These are phyloP conservation scores for Pholis gunnellus DNA, from an alignment of 2,113 vertebrate genomes.

Conservation along the genomic window DNA sequence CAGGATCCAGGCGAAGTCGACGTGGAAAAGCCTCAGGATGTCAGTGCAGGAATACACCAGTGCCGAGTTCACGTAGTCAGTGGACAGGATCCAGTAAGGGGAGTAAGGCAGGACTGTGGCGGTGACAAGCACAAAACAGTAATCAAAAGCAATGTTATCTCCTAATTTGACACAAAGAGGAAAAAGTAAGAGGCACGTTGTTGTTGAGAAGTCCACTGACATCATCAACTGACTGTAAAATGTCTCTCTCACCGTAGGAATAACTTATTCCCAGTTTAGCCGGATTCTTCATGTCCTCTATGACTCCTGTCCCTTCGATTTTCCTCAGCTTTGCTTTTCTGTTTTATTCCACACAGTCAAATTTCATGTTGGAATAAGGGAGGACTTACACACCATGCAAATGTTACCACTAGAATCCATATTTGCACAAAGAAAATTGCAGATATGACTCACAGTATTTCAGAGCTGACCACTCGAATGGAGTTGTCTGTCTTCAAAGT, in stretches of 20 bases:
- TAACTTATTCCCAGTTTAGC: constrained; percentile 92
- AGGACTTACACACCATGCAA: background rate
- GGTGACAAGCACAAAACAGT: background rate
- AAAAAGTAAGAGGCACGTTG: background rate
- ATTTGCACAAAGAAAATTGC: constrained; percentile 29
- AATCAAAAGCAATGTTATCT: background rate
- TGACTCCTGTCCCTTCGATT: constrained; percentile 86
- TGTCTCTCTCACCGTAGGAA: constrained; percentile 85
- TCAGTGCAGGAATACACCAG: constrained; percentile 93
- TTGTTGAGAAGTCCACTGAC: background rate
- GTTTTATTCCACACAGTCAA: constrained; percentile 38
- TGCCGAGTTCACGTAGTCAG: constrained; percentile 89
- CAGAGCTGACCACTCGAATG: constrained; percentile 80
- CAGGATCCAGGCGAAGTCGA: constrained; percentile 91
- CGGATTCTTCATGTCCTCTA: constrained; percentile 85
- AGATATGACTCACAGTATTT: constrained; percentile 80
- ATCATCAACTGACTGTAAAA: background rate
- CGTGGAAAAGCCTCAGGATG: constrained; percentile 89
- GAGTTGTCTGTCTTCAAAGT: constrained; percentile 75
- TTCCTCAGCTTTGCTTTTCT: constrained; percentile 85
- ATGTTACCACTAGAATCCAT: background rate
- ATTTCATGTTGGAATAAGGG: constrained; percentile 16
- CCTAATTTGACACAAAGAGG: background rate
- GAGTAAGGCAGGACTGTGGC: constrained; percentile 87
- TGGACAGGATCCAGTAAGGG: constrained; percentile 93